phyloP scores from a whole-genome alignment of 2,888 invertebrate genomes.

The Caenorhabditis wallacei region DNA sequence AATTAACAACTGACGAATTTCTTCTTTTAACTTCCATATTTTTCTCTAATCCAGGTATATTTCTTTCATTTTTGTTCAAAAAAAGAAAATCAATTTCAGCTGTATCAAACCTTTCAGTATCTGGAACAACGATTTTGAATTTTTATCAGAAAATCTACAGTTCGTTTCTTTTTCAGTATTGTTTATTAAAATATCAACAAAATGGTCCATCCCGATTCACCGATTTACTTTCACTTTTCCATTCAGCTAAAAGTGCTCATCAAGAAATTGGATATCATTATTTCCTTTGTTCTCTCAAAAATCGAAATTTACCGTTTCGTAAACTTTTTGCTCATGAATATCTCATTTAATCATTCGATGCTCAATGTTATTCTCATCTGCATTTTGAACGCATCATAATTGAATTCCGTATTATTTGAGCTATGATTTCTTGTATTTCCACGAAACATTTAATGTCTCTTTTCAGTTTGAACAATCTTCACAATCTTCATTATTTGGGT shows the following conservation, averaged over 20 bases:
- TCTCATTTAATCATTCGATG: neutral
- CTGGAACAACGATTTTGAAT: neutral
- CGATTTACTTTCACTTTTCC: neutral
- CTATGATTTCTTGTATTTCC: too few species aligned
- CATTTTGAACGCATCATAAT: too few species aligned
- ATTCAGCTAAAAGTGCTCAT: conserved; percentile 5
- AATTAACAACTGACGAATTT: conserved; percentile 4
- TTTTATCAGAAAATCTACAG: conserved; percentile 1
- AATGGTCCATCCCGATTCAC: conserved; percentile 13
- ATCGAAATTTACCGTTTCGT: neutral
- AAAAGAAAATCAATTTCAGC: neutral
- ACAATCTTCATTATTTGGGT: too few species aligned
- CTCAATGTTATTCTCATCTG: too few species aligned
- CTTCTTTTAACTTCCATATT: conserved; percentile 2
- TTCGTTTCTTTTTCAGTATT: conserved; percentile 10
- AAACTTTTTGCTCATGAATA: conserved; percentile 3
- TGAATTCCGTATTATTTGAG: too few species aligned
- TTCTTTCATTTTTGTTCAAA: too few species aligned
- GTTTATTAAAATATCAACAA: conserved; percentile 5
- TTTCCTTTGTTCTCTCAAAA: conserved; percentile 8
- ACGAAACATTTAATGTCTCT: too few species aligned
- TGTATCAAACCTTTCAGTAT: neutral
- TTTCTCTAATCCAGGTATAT: conserved; percentile 17
- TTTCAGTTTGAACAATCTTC: too few species aligned
- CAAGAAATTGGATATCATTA: conserved; percentile 10